Evolutionary conservation across 2,888 invertebrate genomes (phyloP), one percentile per base, ranked within the genome.

Genomic region (Hoplodrina blanda): DNA sequence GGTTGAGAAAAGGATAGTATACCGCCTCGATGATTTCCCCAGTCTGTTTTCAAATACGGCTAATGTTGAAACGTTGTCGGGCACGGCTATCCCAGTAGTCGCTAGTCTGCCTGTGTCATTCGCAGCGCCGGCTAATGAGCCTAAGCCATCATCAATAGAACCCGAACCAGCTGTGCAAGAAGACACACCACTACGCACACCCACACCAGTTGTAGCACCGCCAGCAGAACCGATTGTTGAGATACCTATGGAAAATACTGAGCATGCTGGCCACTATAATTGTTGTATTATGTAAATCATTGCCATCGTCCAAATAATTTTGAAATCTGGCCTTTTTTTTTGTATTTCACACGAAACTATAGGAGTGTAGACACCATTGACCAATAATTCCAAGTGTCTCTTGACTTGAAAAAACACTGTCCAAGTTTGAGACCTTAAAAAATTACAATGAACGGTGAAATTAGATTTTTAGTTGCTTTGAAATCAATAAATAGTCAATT

Each of bases 1-100:
- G n/a, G 44, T 37, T 44, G 46, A 61, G 11, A 49, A 61, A 0
- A 76, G 61, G 67, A 56, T 50, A 44, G 13, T 76, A 19, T 68
- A 13, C 44, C 72, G 72, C 13, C 33, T 76, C 1, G 62, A 50
- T 20, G 15, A 15, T 37, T 11, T 62, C 1, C 56, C 63, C 8
- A 46, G 19, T 20, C 2, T 17, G 1, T 55, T 65, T 8, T 11
- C 44, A 44, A 37, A 37, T 37, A 46, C 4, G 7, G 0, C 50
- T 17, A 53, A 17, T 25, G 55, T 30, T 11, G 37, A 37, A 37
- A 37, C 8, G 37, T 17, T 46, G 11, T 0, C 17, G 0, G 8
- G 10, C 41, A 3, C 37, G 1, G 15, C 2, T 30, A 41, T n/a
- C 5, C 57, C 20, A 4, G 11, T 25, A 3, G 4, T 44, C 2